Evolutionary conservation across 2,797 vertebrate genomes (phyloP).

Genomic region (Psittacula derbiana): DNA sequence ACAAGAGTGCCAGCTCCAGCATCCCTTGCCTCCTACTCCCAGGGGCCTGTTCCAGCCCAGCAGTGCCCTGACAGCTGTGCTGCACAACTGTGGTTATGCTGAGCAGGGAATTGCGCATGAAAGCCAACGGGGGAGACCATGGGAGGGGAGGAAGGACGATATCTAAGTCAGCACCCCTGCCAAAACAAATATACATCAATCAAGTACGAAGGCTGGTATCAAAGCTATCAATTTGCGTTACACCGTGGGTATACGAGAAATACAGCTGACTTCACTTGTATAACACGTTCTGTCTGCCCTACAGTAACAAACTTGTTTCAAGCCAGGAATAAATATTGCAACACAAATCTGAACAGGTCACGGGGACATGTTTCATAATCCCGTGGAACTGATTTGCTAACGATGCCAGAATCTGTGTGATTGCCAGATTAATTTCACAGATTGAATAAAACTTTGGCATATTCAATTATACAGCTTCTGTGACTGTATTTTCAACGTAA

Average conservation of each 20-base stretch:
- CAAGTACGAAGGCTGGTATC: not conserved
- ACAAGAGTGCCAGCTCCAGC: constrained; percentile 6
- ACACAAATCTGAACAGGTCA: constrained; percentile 32
- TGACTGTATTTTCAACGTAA: not conserved
- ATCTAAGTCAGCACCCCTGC: not conserved
- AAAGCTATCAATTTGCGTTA: constrained; percentile 17
- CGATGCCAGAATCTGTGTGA: not conserved
- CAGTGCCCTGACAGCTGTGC: not conserved
- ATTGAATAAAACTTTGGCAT: not conserved
- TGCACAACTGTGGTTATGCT: not conserved
- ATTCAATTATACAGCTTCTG: not conserved
- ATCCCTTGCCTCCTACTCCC: constrained; percentile 27
- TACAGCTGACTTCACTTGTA: constrained; percentile 4
- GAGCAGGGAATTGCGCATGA: not conserved
- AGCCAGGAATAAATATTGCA: constrained; percentile 30
- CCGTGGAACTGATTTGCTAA: not conserved
- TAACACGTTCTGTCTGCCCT: constrained; percentile 39
- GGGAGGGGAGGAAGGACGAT: not conserved
- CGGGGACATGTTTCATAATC: not conserved
- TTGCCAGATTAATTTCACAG: not conserved
- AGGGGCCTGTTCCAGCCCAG: not conserved
- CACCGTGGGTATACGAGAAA: not conserved
- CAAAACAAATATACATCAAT: constrained; percentile 6
- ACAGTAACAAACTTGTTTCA: constrained; percentile 29
- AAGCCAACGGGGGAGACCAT: not conserved